Percentiles rank a stretch among this genome's conserved stretches.
Conservation (phyloP, 2,888 invertebrate species). For the Toxonevra muliebris region DNA sequence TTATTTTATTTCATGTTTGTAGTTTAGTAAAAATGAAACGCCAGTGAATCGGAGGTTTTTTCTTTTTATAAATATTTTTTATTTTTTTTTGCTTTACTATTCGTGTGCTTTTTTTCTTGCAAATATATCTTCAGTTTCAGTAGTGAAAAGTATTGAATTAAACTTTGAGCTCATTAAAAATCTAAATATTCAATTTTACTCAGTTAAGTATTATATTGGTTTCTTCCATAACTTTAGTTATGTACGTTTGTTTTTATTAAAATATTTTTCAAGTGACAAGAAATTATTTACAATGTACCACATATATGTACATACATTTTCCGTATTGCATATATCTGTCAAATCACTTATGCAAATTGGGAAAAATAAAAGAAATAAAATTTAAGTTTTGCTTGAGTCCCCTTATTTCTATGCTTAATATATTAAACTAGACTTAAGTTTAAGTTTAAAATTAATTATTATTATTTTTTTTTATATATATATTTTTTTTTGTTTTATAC, state of each 20-base stretch:
- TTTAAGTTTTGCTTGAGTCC: neutral
- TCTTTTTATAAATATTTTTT: slow-evolving; percentile 28
- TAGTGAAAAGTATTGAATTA: neutral
- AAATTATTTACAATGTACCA: too few relatives aligned
- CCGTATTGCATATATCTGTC: too few relatives aligned
- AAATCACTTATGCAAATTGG: too few relatives aligned
- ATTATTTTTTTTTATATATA: neutral
- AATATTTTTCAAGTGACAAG: too few relatives aligned
- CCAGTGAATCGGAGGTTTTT: slow-evolving; percentile 58
- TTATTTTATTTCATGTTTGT: neutral
- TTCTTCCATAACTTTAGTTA: slow-evolving; percentile 2
- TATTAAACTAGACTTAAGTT: neutral
- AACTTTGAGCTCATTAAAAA: slow-evolving; percentile 15
- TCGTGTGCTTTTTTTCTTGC: neutral
- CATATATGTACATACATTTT: too few relatives aligned
- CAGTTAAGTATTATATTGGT: too few relatives aligned
- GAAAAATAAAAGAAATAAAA: too few relatives aligned
- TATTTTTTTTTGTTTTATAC: neutral
- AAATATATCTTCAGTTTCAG: neutral
- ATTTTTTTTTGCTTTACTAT: neutral
- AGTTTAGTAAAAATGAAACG: slow-evolving; percentile 49
- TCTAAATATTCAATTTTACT: neutral
- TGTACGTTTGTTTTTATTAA: too few relatives aligned
- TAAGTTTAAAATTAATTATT: neutral
- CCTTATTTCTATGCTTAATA: neutral